These are phyloP conservation scores for Zelleria hepariella DNA, from an alignment of 2,888 invertebrate species.

Conservation along the genomic window DNA sequence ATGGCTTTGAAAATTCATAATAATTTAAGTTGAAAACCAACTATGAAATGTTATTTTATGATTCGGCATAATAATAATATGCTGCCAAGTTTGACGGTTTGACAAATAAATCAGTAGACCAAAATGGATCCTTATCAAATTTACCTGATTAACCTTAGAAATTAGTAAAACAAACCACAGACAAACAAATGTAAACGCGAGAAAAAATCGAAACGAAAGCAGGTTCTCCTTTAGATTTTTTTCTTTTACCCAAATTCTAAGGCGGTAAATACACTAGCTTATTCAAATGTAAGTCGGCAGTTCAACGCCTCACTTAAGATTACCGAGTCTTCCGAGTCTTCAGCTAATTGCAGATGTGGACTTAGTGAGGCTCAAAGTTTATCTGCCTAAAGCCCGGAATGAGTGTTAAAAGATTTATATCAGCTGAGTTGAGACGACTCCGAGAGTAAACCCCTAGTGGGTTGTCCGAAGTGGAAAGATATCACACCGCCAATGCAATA, in stretches of 20 bases:
- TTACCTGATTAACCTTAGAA: no score
- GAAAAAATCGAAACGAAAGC: neutral
- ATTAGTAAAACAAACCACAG: neutral
- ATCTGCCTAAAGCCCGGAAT: slow-evolving; percentile 50
- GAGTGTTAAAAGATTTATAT: slow-evolving; percentile 70
- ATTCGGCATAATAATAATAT: no score
- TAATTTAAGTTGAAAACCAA: no score
- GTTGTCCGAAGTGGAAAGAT: neutral
- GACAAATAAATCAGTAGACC: no score
- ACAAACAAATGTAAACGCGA: neutral
- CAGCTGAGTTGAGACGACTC: slow-evolving; percentile 39
- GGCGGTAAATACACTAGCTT: slow-evolving; percentile 15
- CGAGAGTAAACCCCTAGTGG: slow-evolving; percentile 32
- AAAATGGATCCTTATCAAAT: no score
- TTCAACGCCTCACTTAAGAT: slow-evolving; percentile 43
- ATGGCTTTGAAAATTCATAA: neutral
- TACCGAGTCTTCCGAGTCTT: slow-evolving; percentile 44
- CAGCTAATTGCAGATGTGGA: slow-evolving; percentile 65
- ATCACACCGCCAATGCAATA: no score
- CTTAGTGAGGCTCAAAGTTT: slow-evolving; percentile 45
- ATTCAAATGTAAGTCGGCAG: slow-evolving; percentile 33
- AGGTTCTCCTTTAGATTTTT: no score
- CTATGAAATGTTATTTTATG: no score
- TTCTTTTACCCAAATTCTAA: slow-evolving; percentile 5
- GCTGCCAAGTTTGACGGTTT: no score